Percentiles rank a stretch among this genome's conserved stretches.
phyloP scores from a whole-genome alignment of 1,140 invertebrate genomes.

The Brachionus asplanchnoidis region DNA sequence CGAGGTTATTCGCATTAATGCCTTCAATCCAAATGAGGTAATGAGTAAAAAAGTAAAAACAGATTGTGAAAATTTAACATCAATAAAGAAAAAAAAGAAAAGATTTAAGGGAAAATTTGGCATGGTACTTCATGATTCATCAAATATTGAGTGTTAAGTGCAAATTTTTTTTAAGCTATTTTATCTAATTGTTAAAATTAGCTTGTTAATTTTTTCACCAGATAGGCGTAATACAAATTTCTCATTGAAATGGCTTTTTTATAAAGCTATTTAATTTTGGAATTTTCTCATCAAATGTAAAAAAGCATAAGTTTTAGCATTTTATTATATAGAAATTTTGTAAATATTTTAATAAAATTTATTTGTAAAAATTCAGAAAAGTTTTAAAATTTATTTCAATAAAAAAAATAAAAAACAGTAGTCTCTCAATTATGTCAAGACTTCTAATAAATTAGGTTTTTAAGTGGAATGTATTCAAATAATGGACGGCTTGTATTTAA shows the following conservation, averaged over 20 bases:
- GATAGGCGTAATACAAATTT: neutral
- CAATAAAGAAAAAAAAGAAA: slow-evolving; percentile 28
- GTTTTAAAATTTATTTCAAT: no score
- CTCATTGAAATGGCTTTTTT: neutral
- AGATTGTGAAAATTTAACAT: neutral
- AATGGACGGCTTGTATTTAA: no score
- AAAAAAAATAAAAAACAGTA: no score
- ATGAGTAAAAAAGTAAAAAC: neutral
- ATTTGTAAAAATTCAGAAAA: neutral
- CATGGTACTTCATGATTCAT: neutral
- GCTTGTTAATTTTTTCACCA: neutral
- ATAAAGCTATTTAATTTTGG: neutral
- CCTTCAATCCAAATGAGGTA: neutral
- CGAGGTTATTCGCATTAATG: slow-evolving; percentile 64
- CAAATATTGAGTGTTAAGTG: neutral
- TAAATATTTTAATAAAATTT: neutral
- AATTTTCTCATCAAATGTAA: neutral
- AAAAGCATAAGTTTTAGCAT: neutral
- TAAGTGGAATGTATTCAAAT: no score
- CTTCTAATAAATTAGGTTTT: no score
- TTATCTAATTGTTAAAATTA: neutral
- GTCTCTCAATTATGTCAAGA: no score
- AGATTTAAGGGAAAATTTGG: neutral
- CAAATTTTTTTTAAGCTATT: neutral
- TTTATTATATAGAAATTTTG: neutral